Evolutionary conservation across 2,797 vertebrate species (phyloP), one percentile per base, ranked within the genome.

Genomic region (Acrossocheilus wenchowensis): DNA sequence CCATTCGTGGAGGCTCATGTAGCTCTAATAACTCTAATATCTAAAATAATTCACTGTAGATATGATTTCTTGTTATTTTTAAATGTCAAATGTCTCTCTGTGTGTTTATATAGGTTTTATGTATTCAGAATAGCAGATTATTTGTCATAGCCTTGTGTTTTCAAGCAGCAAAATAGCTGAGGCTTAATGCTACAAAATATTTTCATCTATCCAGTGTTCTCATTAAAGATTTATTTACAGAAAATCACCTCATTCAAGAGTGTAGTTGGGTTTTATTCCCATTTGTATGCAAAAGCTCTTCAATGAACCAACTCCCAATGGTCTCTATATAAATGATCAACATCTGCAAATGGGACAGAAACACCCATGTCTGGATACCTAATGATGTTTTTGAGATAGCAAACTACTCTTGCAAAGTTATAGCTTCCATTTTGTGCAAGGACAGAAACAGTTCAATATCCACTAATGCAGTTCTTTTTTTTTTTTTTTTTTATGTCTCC

Each of bases 151-250:
- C 19, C 43, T 75, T 83, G 41, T 83, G 52, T 73, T 60, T 6
- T 73, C 43, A 50, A 81, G 75, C 82, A 73, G 71, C 9, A 69
- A 85, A 90, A 43, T 26, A 80, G 82, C 60, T 74, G 26, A 82
- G 84, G 54, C 60, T 23, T 90, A 68, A 82, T 86, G 87, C 81
- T 64, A 90, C 78, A 86, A 86, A 81, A 52, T 89, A 87, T 90
- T 89, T 73, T 86, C 81, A 88, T 88, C 88, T 60, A 79, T 90
- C 92, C 87, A 93, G 89, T 91, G 91, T 89, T 85, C 74, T 91
- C 89, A 94, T 94, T 94, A 94, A 95, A 95, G 86, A 93, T 94
- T 94, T 90, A 92, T 93, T 89, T 66, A 69, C 68, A 84, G 87
- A 89, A 93, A 92, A 93, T 75, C 87, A 91, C 88, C 75, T 93